Conservation (phyloP, 2,888 invertebrate genomes). For the Megalurothrips usitatus region DNA sequence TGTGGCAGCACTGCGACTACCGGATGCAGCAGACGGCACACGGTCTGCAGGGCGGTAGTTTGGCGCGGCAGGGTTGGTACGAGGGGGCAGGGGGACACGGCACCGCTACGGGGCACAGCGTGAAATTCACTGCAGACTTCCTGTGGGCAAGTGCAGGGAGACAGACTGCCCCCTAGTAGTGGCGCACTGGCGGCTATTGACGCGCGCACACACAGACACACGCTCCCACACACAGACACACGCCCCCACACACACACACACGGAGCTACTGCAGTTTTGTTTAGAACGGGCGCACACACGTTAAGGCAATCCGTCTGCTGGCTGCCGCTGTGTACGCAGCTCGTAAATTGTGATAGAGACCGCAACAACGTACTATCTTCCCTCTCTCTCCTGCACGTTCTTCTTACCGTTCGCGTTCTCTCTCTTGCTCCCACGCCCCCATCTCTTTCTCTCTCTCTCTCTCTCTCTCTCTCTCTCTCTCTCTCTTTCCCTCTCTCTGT, state of each 20-base stretch:
- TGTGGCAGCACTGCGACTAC: too few relatives aligned
- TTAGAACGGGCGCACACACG: not conserved
- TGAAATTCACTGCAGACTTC: not conserved
- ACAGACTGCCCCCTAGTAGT: slow-evolving; percentile 31
- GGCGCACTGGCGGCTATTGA: not conserved
- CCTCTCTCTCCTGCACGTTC: slow-evolving; percentile 32
- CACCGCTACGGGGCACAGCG: not conserved
- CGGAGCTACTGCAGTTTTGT: not conserved
- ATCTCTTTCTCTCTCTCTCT: slow-evolving; percentile 9
- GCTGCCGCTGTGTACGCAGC: not conserved
- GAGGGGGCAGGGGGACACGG: too few relatives aligned
- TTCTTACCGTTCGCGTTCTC: not conserved
- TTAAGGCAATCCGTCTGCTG: not conserved
- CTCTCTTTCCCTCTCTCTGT: not conserved
- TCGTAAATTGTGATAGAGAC: not conserved
- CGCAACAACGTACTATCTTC: slow-evolving; percentile 6
- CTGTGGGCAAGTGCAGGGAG: not conserved
- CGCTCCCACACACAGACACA: not conserved
- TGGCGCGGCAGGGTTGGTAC: too few relatives aligned
- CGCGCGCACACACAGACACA: not conserved
- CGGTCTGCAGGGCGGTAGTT: too few relatives aligned
- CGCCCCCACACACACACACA: slow-evolving; percentile 1
- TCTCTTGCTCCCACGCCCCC: slow-evolving; percentile 5
- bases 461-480: not conserved
- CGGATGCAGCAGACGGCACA: too few relatives aligned